Percentiles rank a stretch among this genome's conserved stretches.
These are phyloP conservation scores for Hoplodrina blanda DNA, from an alignment of 2,888 invertebrate species.

Conservation along the genomic window DNA sequence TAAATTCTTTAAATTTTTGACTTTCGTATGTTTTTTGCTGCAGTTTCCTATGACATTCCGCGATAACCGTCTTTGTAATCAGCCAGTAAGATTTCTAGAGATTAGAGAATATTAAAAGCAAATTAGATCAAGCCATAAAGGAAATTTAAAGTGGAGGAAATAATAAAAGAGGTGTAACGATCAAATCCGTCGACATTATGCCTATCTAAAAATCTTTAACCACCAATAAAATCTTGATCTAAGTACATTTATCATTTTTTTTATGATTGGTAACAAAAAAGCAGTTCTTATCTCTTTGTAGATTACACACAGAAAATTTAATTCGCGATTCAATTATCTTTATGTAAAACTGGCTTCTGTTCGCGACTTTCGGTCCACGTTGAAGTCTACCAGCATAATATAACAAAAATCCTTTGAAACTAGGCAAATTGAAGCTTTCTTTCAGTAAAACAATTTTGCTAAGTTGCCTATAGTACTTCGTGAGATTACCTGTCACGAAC, in stretches of 20 bases:
- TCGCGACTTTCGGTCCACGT: too few species aligned
- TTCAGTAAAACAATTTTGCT: too few species aligned
- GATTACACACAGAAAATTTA: not conserved
- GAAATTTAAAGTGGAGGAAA: slow-evolving; percentile 20
- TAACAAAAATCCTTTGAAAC: too few species aligned
- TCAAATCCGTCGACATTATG: slow-evolving; percentile 23
- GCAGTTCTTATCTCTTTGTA: not conserved
- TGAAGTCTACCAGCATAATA: too few species aligned
- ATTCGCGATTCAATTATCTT: not conserved
- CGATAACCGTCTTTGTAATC: not conserved
- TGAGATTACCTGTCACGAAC: too few species aligned
- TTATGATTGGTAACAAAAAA: slow-evolving; percentile 10
- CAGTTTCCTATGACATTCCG: not conserved
- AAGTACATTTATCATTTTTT: not conserved
- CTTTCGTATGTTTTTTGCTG: too few species aligned
- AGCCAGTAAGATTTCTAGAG: not conserved
- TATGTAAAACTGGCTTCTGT: not conserved
- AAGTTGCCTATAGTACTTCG: too few species aligned
- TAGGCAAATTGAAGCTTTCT: too few species aligned
- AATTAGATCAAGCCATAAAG: not conserved
- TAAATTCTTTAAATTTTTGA: too few species aligned
- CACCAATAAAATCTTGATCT: slow-evolving; percentile 14
- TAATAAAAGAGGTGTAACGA: slow-evolving; percentile 18
- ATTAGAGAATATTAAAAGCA: not conserved
- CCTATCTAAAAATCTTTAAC: slow-evolving; percentile 16